Percentiles rank a stretch among this genome's conserved stretches.
These are phyloP conservation scores for Drosophila incognita DNA, from an alignment of 2,888 invertebrate genomes.

Conservation along the genomic window DNA sequence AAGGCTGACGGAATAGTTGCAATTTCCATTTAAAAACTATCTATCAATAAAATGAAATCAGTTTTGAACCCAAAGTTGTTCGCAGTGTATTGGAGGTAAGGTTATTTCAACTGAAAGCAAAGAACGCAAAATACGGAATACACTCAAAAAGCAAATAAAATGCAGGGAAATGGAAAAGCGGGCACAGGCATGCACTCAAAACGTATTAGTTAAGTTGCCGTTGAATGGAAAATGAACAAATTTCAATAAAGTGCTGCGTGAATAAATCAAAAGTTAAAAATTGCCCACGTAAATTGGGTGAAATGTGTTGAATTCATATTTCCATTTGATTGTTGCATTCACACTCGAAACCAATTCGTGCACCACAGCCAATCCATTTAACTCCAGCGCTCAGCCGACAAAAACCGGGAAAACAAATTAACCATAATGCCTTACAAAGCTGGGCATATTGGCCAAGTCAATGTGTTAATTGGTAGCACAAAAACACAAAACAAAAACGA, in stretches of 20 bases:
- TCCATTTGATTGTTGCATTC: slow-evolving; percentile 3
- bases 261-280: slow-evolving; percentile 4
- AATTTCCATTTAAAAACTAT: not conserved
- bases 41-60: not conserved
- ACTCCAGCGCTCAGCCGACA: slow-evolving; percentile 1
- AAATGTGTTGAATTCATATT: not conserved
- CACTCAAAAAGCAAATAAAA: not conserved
- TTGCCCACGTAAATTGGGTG: not conserved
- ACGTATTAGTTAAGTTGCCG: slow-evolving; percentile 7
- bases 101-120: not conserved
- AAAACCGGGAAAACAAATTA: slow-evolving; percentile 17
- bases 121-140: not conserved
- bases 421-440: not conserved
- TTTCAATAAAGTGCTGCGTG: not conserved
- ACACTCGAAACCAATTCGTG: slow-evolving; percentile 8
- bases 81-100: not conserved
- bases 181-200: slow-evolving; percentile 1
- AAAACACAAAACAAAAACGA: not conserved
- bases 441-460: slow-evolving; percentile 31
- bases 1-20: not conserved
- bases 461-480: slow-evolving; percentile 23
- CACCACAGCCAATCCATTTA: slow-evolving; percentile 16
- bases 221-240: slow-evolving; percentile 7
- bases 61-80: not conserved
- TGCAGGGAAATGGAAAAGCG: not conserved